Conservation (phyloP, 2,888 invertebrate species). For the Phengaris arion region DNA sequence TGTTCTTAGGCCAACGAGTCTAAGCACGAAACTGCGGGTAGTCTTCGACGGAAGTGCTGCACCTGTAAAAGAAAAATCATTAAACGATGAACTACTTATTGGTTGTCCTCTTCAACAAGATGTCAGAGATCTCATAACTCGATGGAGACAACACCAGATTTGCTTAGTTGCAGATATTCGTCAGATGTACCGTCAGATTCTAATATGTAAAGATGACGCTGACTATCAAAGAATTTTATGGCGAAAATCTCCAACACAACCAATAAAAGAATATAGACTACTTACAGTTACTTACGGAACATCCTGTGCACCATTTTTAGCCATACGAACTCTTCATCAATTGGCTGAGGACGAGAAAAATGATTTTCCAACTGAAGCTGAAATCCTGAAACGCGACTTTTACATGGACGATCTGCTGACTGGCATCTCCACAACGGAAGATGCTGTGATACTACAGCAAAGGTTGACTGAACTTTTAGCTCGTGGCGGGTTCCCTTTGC, state of each 20-base stretch:
- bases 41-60: conserved; percentile 40
- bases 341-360: conserved; percentile 32
- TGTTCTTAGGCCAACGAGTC: conserved; percentile 35
- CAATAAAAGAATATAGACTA: conserved; percentile 33
- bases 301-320: conserved; percentile 33
- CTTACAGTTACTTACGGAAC: conserved; percentile 34
- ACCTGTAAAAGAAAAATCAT: conserved; percentile 37
- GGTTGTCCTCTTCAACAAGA: conserved; percentile 35
- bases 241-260: conserved; percentile 29
- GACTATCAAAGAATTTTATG: conserved; percentile 38
- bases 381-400: conserved; percentile 30
- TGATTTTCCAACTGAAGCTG: conserved; percentile 30
- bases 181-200: conserved; percentile 39
- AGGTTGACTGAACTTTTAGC: conserved; percentile 17
- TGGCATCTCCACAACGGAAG: conserved; percentile 23
- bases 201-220: conserved; percentile 32
- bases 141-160: conserved; percentile 38
- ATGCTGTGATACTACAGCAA: conserved; percentile 14
- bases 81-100: conserved; percentile 35
- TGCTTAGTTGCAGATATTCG: conserved; percentile 39
- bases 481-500: conserved; percentile 24
- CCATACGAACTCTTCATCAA: conserved; percentile 29
- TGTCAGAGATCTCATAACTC: conserved; percentile 36
- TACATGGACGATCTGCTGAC: conserved; percentile 34
- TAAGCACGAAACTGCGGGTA: conserved; percentile 38